Evolutionary conservation across 2,888 invertebrate genomes (phyloP).

Genomic region (Netelia virgata): DNA sequence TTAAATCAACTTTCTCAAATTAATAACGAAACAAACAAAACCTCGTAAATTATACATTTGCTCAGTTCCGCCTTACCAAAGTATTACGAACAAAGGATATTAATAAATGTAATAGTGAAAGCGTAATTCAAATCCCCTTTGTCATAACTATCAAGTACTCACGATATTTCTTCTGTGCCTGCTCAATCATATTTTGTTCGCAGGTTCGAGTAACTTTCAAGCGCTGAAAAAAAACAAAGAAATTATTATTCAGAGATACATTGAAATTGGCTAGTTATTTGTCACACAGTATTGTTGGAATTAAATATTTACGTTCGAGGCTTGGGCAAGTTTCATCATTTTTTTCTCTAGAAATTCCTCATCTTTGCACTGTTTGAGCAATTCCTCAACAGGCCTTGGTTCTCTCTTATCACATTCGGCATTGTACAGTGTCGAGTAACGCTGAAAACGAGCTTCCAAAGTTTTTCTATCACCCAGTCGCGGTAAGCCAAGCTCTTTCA

Average conservation of each 20-base stretch:
- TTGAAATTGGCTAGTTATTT: slow-evolving; percentile 21
- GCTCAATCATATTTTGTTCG: slow-evolving; percentile 82
- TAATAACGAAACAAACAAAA: too few relatives aligned
- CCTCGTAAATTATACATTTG: too few relatives aligned
- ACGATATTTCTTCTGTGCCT: slow-evolving; percentile 84
- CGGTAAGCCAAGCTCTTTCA: slow-evolving; percentile 85
- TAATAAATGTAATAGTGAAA: too few relatives aligned
- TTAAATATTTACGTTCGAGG: slow-evolving; percentile 53
- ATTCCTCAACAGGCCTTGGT: slow-evolving; percentile 83
- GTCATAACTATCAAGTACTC: slow-evolving; percentile 70
- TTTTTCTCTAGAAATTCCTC: slow-evolving; percentile 83
- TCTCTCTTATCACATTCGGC: slow-evolving; percentile 85
- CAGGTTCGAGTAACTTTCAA: slow-evolving; percentile 81
- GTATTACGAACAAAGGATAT: too few relatives aligned
- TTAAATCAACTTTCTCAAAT: too few relatives aligned
- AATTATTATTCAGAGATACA: slow-evolving; percentile 11
- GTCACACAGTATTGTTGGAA: not conserved
- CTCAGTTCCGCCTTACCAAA: too few relatives aligned
- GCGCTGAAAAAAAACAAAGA: slow-evolving; percentile 74
- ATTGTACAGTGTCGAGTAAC: slow-evolving; percentile 84
- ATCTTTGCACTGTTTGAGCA: slow-evolving; percentile 83
- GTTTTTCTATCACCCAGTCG: slow-evolving; percentile 84
- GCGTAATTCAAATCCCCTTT: slow-evolving; percentile 27
- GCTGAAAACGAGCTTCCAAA: slow-evolving; percentile 82
- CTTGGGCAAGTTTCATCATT: slow-evolving; percentile 66